Conservation (phyloP, 1,140 invertebrate genomes). For the Globodera ellingtonae region DNA sequence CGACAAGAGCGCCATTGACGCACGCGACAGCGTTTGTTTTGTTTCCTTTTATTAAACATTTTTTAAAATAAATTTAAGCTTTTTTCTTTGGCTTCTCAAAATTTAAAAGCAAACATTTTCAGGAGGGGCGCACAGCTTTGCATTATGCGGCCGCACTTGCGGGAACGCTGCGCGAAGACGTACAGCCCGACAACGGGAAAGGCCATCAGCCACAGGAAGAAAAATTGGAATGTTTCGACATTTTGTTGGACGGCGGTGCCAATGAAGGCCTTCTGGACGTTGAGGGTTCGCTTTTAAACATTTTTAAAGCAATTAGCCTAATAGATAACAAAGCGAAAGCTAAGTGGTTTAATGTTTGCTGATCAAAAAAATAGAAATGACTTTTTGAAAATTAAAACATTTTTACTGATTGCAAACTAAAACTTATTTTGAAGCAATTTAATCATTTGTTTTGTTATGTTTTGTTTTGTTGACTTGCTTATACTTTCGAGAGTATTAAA, state of each 20-base stretch:
- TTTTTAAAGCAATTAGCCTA: too few species aligned
- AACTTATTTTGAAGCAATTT: too few species aligned
- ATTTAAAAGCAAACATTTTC: constrained; percentile 10
- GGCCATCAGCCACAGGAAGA: background rate
- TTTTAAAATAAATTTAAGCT: background rate
- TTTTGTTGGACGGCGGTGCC: constrained; percentile 51
- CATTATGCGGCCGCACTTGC: constrained; percentile 81
- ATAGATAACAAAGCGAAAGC: too few species aligned
- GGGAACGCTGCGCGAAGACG: constrained; percentile 23
- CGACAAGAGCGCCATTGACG: constrained; percentile 38
- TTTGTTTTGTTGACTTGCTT: too few species aligned
- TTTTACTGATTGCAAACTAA: too few species aligned
- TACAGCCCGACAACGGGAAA: background rate
- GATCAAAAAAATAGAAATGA: too few species aligned
- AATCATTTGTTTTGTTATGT: too few species aligned
- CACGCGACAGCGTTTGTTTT: constrained; percentile 51
- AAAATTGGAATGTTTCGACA: constrained; percentile 51
- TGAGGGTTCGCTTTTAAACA: constrained; percentile 19
- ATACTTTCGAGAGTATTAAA: too few species aligned
- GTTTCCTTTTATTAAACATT: constrained; percentile 10
- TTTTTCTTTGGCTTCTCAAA: background rate
- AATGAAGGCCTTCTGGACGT: constrained; percentile 54
- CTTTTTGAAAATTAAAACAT: too few species aligned
- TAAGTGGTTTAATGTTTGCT: too few species aligned
- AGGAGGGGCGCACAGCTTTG: constrained; percentile 82